These are phyloP conservation scores for Butorides virescens DNA, from an alignment of 2,113 vertebrate genomes.

Conservation along the genomic window DNA sequence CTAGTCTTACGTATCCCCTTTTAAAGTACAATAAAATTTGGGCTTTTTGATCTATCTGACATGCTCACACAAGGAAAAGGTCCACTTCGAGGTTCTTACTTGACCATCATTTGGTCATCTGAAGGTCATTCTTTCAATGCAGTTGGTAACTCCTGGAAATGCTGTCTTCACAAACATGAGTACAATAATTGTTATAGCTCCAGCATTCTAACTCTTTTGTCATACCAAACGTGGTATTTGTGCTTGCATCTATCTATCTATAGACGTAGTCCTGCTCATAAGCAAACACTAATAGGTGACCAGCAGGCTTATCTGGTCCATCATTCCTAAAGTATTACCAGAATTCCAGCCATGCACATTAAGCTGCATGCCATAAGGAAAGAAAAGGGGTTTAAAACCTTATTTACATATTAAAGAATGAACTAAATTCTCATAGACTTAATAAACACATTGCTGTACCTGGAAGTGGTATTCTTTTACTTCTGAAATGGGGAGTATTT, in stretches of 20 bases:
- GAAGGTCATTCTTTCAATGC: not conserved
- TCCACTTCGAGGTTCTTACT: not conserved
- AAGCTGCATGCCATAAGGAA: not conserved
- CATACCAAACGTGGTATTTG: not conserved
- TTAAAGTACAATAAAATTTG: not conserved
- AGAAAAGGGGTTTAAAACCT: not conserved
- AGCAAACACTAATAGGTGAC: rapidly evolving
- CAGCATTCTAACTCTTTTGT: not conserved
- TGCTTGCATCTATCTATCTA: not conserved
- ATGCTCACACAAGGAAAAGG: not conserved
- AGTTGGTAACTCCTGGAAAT: not conserved
- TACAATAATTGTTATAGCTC: not conserved
- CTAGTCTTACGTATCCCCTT: not conserved
- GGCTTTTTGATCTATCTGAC: not conserved
- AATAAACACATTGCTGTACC: not conserved
- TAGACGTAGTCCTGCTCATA: not conserved
- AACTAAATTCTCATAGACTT: not conserved
- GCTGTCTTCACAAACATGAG: not conserved
- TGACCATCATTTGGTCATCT: not conserved
- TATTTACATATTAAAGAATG: not conserved
- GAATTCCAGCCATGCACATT: not conserved
- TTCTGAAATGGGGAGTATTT: not conserved
- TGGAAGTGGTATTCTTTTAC: not conserved
- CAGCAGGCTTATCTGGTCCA: not conserved
- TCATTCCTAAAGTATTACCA: not conserved